Conservation (phyloP, 1,140 invertebrate species). For the Eurosta solidaginis region DNA sequence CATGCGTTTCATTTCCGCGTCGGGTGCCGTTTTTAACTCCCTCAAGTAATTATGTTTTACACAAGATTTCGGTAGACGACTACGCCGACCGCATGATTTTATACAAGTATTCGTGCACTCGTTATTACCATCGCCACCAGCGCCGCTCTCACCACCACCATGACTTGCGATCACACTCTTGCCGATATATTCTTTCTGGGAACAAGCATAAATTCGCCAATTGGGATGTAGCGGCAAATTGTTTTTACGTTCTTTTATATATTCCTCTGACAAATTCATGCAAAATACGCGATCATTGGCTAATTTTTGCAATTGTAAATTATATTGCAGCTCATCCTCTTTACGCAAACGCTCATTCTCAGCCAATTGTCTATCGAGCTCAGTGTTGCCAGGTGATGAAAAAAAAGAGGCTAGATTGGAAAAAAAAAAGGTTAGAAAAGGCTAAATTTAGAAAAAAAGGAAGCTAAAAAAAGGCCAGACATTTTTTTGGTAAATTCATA, state of each 20-base stretch:
- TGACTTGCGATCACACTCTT: not conserved
- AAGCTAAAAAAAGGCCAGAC: no score
- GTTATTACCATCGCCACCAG: no score
- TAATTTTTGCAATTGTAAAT: conserved; percentile 39
- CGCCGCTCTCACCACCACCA: conserved; percentile 32
- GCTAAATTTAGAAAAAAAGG: no score
- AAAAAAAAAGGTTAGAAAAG: no score
- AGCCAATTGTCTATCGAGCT: conserved; percentile 43
- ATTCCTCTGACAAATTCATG: conserved; percentile 40
- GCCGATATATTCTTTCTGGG: conserved; percentile 38
- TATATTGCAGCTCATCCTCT: conserved; percentile 42
- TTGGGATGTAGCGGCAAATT: conserved; percentile 50
- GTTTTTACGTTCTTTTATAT: conserved; percentile 39
- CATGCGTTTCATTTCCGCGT: not conserved
- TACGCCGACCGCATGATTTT: not conserved
- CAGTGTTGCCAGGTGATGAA: no score
- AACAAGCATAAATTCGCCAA: conserved; percentile 46
- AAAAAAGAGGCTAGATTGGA: no score
- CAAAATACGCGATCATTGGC: conserved; percentile 45
- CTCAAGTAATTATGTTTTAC: not conserved
- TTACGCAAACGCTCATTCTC: conserved; percentile 47
- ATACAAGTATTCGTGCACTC: not conserved
- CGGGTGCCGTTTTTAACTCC: not conserved
- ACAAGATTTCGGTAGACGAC: not conserved
- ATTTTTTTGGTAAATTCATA: no score